Conservation (phyloP, 2,888 invertebrate species). For the Chrysolina haemoptera region DNA sequence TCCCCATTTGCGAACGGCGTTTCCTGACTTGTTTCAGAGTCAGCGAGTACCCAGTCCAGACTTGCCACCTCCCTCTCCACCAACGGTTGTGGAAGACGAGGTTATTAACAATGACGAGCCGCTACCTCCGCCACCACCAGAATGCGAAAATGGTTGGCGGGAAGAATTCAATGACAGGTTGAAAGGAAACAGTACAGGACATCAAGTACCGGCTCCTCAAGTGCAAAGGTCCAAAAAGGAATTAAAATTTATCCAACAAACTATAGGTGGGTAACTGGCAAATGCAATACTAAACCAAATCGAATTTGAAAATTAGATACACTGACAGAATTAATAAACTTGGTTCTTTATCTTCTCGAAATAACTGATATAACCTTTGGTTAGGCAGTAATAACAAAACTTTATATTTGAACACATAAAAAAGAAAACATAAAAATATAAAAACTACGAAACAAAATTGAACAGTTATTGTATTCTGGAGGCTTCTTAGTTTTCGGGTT, state of each 20-base stretch:
- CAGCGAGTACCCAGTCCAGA: conserved; percentile 75
- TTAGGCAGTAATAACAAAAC: no score
- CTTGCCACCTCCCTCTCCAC: conserved; percentile 76
- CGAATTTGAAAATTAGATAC: no score
- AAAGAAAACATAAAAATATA: no score
- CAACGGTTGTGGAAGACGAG: conserved; percentile 75
- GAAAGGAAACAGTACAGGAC: conserved; percentile 57
- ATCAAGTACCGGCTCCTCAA: conserved; percentile 64
- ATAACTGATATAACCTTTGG: no score
- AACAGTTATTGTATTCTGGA: no score
- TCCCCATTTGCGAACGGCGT: conserved; percentile 74
- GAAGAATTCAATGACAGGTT: conserved; percentile 61
- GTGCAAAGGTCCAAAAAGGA: conserved; percentile 56
- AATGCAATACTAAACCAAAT: not conserved
- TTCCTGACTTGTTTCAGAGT: conserved; percentile 69
- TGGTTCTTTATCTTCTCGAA: no score
- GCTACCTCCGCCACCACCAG: conserved; percentile 77
- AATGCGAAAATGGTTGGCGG: conserved; percentile 67
- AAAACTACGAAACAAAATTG: no score
- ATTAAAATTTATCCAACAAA: conserved; percentile 46
- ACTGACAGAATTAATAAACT: no score
- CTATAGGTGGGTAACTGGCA: conserved; percentile 45
- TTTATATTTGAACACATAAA: no score
- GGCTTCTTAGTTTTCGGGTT: no score
- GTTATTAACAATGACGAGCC: conserved; percentile 76